Conservation (phyloP, 2,888 invertebrate genomes). For the Hemithea aestivaria region DNA sequence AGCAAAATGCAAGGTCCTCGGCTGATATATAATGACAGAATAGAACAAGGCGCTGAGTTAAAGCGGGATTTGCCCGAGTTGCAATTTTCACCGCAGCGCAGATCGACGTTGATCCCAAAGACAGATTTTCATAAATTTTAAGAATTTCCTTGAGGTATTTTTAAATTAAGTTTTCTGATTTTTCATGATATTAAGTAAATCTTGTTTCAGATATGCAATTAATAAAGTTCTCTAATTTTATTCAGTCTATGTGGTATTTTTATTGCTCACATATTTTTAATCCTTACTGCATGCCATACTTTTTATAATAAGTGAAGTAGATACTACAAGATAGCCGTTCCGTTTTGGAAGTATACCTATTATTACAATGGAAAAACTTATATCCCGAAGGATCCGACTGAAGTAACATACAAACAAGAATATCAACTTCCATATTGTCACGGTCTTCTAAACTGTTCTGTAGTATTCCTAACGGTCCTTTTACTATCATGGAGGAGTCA, state of each 20-base stretch:
- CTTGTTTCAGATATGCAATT: too few species aligned
- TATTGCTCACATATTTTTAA: too few species aligned
- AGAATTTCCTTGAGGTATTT: conserved; percentile 29
- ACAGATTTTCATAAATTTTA: conserved; percentile 17
- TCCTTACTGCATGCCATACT: too few species aligned
- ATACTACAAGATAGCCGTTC: too few species aligned
- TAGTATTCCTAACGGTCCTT: conserved; percentile 31
- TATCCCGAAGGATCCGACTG: conserved; percentile 1
- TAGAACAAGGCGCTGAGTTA: conserved; percentile 36
- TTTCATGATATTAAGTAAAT: too few species aligned
- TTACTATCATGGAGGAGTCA: conserved; percentile 48
- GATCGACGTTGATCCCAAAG: conserved; percentile 45
- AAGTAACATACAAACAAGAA: conserved; percentile 4
- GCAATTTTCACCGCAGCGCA: conserved; percentile 42
- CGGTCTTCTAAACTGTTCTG: conserved; percentile 24
- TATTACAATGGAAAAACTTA: conserved; percentile 7
- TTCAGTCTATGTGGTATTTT: too few species aligned
- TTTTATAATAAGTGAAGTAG: too few species aligned
- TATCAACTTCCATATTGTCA: conserved; percentile 15
- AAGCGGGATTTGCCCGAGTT: conserved; percentile 20
- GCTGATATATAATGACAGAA: conserved; percentile 43
- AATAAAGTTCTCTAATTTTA: too few species aligned
- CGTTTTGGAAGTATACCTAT: too few species aligned
- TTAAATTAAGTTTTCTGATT: too few species aligned
- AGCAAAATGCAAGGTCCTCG: conserved; percentile 36